Percentiles rank a stretch among this genome's conserved stretches.
These are phyloP conservation scores for Ictalurus furcatus DNA, from an alignment of 2,113 vertebrate species.

Conservation along the genomic window DNA sequence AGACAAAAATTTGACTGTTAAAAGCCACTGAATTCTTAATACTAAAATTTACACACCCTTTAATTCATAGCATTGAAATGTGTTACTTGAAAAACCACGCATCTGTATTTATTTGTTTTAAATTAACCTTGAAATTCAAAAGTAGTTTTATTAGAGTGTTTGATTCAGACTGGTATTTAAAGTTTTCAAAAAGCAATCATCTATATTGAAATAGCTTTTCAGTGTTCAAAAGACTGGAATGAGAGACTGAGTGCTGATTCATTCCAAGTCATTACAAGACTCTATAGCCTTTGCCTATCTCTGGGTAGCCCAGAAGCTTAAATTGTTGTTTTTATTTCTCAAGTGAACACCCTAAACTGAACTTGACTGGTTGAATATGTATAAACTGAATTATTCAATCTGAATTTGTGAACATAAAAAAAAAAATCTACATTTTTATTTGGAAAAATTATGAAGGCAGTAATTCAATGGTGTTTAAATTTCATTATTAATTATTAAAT, in stretches of 20 bases:
- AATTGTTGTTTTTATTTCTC: background rate
- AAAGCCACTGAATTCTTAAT: background rate
- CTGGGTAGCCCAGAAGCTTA: background rate
- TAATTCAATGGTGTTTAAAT: background rate
- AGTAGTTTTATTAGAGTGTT: background rate
- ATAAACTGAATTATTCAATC: background rate
- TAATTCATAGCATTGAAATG: background rate
- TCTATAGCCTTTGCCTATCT: background rate
- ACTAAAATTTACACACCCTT: background rate
- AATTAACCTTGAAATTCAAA: background rate
- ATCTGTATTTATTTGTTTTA: background rate
- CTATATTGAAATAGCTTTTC: background rate
- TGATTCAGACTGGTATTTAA: background rate
- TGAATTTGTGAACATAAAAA: background rate
- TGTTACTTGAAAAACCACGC: background rate
- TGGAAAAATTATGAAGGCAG: background rate
- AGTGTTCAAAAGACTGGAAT: background rate
- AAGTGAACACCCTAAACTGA: background rate
- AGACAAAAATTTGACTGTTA: background rate
- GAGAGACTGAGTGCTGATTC: background rate
- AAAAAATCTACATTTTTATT: too few species aligned
- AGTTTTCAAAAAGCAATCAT: background rate
- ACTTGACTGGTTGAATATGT: background rate
- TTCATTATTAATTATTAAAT: background rate
- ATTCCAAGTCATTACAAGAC: background rate